Evolutionary conservation across 2,113 vertebrate species (phyloP), one percentile per base, ranked within the genome.

Genomic region (Todiramphus saurophagus): DNA sequence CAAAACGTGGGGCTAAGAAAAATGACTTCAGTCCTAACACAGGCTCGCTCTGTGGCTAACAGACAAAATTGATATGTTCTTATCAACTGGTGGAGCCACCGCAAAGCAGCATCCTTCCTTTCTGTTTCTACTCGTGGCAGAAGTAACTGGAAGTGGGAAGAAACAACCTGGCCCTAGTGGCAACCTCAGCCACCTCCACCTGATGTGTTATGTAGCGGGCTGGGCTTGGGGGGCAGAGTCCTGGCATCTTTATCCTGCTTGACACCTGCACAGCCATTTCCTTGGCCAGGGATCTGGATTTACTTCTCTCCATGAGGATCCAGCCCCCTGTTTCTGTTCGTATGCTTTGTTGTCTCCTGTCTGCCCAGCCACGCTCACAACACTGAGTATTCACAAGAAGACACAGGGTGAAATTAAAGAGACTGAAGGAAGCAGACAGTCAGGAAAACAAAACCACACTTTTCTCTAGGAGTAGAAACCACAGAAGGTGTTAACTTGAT

Each of bases 191-290:
- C n/a, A 19, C 64, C 21, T 48, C 13, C n/a, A 11, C 2, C 51
- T 39, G 33, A 11, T 0, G 5, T 13, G 18, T 41, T 3, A 24
- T 0, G 2, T 11, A 2, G 24, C 0, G 6, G 53, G 25, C 63
- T 48, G 63, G 23, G 13, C 23, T 10, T 33, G 35, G 16, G 41
- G 18, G n/a, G 7, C 48, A 9, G 1, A 10, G 62, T 31, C 43
- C 51, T 2, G 4, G 31, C 30, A 19, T 44, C 43, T n/a, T 51
- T 6, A 7, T 33, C 59, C 59, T 2, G 1, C 44, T 64, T 1
- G 1, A 5, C 16, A 10, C 20, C 33, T 20, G 27, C 55, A 17
- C 13, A 31, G 39, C 30, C 6, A 1, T 64, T 68, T 50, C n/a
- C 75, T 59, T 33, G 63, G 14, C 37, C 2, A 3, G 44, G 24